Conservation (phyloP, 2,113 vertebrate genomes). For the Heterochromis multidens region DNA sequence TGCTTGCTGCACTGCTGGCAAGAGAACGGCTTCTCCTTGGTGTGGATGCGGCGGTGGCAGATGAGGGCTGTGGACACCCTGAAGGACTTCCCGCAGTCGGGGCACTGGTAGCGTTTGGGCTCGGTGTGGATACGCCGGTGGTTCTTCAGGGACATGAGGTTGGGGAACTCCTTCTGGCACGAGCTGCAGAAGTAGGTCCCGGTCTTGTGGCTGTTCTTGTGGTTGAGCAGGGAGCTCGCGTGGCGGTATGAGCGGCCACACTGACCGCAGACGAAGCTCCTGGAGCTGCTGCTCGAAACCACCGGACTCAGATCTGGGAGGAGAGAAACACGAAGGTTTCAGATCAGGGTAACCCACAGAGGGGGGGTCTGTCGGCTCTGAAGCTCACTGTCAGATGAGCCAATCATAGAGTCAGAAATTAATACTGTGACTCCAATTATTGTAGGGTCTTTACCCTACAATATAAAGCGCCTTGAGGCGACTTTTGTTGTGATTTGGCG, state of each 20-base stretch:
- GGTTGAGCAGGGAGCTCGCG: conserved; percentile 77
- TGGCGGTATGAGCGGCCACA: conserved; percentile 74
- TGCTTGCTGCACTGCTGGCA: conserved; percentile 76
- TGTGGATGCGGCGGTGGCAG: conserved; percentile 79
- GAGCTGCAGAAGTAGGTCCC: conserved; percentile 73
- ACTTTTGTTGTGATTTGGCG: too few species aligned
- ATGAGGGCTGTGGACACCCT: conserved; percentile 71
- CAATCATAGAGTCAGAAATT: background rate
- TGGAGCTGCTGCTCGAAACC: background rate
- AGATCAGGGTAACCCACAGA: background rate
- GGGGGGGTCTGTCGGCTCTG: background rate
- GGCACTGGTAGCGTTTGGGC: conserved; percentile 82
- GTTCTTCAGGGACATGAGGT: conserved; percentile 66
- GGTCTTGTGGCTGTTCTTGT: conserved; percentile 78
- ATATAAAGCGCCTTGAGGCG: too few species aligned
- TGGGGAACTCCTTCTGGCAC: conserved; percentile 77
- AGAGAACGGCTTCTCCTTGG: conserved; percentile 78
- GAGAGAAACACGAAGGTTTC: conserved; percentile 11
- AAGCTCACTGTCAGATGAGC: background rate
- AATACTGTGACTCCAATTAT: background rate
- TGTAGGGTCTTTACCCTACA: too few species aligned
- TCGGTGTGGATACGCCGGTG: conserved; percentile 76
- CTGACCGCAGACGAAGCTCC: conserved; percentile 59
- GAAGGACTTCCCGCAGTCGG: conserved; percentile 79
- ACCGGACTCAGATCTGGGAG: conserved; percentile 32